Conservation (phyloP, 2,888 invertebrate species). For the Slavum lentiscoides region DNA sequence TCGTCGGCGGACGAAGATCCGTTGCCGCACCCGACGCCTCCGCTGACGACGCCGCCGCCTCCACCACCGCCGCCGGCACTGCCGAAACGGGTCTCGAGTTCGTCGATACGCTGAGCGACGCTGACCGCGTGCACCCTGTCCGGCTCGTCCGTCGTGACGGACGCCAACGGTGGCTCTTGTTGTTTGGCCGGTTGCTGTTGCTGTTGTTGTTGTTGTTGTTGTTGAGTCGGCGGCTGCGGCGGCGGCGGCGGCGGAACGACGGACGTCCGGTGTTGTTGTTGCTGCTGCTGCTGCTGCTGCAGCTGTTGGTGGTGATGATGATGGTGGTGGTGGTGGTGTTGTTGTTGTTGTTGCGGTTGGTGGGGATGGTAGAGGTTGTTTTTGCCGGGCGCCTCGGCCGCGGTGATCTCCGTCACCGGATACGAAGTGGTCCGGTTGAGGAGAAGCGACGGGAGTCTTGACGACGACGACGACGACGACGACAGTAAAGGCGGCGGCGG, state of each 20-base stretch:
- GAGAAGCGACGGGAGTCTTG: conserved; percentile 20
- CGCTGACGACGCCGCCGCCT: background rate
- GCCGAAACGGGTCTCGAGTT: conserved; percentile 39
- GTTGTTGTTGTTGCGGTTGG: conserved; percentile 9
- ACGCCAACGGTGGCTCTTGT: background rate
- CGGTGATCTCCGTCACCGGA: conserved; percentile 33
- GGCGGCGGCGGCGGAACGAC: background rate
- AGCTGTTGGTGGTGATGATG: background rate
- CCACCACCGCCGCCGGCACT: background rate
- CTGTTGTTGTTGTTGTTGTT: background rate
- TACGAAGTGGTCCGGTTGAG: conserved; percentile 38
- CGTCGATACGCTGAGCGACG: conserved; percentile 44
- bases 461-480: background rate
- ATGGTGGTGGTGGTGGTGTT: background rate
- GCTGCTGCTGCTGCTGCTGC: background rate
- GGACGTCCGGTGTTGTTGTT: conserved; percentile 12
- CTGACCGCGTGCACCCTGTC: conserved; percentile 38
- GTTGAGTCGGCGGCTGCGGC: background rate
- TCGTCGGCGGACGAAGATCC: conserved; percentile 44
- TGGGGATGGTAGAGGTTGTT: background rate
- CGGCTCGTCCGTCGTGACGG: conserved; percentile 9
- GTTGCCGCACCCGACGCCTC: background rate
- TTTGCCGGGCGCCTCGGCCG: background rate
- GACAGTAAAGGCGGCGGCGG: background rate
- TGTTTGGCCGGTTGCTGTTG: background rate